These are phyloP conservation scores for Parnassius mnemosyne DNA, from an alignment of 2,888 invertebrate species.

Conservation along the genomic window DNA sequence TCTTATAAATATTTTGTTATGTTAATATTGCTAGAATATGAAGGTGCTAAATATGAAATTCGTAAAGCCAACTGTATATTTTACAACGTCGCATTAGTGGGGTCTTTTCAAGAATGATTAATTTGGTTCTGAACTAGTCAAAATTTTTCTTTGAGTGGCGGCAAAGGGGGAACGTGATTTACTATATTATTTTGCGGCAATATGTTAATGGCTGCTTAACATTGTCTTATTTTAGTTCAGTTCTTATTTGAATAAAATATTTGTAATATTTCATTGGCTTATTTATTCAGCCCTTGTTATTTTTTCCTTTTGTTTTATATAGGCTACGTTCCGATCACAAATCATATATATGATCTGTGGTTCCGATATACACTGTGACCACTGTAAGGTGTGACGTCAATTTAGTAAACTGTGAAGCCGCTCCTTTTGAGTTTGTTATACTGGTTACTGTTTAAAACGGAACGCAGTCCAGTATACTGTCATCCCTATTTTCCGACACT, in stretches of 20 bases:
- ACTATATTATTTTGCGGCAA: constrained; percentile 44
- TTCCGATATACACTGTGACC: no score
- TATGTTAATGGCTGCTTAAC: constrained; percentile 64
- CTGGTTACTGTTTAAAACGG: no score
- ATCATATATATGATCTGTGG: no score
- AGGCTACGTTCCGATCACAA: no score
- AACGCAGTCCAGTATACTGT: no score
- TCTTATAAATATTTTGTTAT: constrained; percentile 34
- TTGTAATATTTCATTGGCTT: constrained; percentile 68
- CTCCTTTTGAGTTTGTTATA: no score
- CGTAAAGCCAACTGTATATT: constrained; percentile 34
- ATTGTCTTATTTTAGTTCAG: constrained; percentile 68
- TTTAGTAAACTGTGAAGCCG: no score
- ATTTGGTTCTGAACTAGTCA: constrained; percentile 67
- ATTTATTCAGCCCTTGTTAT: constrained; percentile 35
- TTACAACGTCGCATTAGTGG: constrained; percentile 32
- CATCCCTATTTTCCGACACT: no score
- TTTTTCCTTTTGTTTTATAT: no score
- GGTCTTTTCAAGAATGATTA: constrained; percentile 31
- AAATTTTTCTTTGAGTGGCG: constrained; percentile 65
- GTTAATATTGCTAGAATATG: constrained; percentile 39
- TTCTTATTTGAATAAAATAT: constrained; percentile 76
- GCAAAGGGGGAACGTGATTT: constrained; percentile 44
- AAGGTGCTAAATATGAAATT: constrained; percentile 59
- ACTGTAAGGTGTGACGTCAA: no score